These are phyloP conservation scores for Gymnodraco acuticeps DNA, from an alignment of 2,797 vertebrate genomes.

Conservation along the genomic window DNA sequence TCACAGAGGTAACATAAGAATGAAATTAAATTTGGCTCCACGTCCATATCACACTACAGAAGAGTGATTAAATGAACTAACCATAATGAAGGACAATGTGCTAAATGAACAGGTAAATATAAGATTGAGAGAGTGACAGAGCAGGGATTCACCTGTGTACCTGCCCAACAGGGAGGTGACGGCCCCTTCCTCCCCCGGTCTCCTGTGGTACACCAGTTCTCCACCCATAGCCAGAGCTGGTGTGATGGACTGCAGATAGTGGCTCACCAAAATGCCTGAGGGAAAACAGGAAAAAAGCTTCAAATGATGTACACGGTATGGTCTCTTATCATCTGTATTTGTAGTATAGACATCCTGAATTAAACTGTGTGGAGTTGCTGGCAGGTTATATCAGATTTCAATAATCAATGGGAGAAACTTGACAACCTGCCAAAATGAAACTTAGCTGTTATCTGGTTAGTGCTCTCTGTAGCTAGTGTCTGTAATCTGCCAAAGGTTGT, in stretches of 20 bases:
- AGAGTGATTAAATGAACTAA: not conserved
- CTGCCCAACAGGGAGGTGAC: conserved; percentile 91
- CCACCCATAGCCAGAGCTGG: conserved; percentile 90
- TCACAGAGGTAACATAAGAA: not conserved
- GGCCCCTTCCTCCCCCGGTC: conserved; percentile 92
- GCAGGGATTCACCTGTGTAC: conserved; percentile 86
- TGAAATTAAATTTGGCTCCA: not conserved
- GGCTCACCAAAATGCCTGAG: conserved; percentile 90
- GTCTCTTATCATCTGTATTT: not conserved
- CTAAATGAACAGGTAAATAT: not conserved
- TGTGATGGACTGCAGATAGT: conserved; percentile 93
- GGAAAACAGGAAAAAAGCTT: conserved; percentile 2
- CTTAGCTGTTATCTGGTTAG: not conserved
- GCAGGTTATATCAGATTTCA: not conserved
- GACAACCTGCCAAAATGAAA: not conserved
- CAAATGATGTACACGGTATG: not conserved
- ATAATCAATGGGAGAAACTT: not conserved
- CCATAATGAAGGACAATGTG: not conserved
- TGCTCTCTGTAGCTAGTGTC: not conserved
- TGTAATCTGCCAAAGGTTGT: not conserved
- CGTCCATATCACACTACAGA: not conserved
- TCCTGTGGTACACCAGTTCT: conserved; percentile 92
- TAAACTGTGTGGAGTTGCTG: not conserved
- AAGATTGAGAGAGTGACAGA: not conserved
- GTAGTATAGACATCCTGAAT: no score